phyloP scores from a whole-genome alignment of 2,797 vertebrate species.

The Oreochromis mossambicus region DNA sequence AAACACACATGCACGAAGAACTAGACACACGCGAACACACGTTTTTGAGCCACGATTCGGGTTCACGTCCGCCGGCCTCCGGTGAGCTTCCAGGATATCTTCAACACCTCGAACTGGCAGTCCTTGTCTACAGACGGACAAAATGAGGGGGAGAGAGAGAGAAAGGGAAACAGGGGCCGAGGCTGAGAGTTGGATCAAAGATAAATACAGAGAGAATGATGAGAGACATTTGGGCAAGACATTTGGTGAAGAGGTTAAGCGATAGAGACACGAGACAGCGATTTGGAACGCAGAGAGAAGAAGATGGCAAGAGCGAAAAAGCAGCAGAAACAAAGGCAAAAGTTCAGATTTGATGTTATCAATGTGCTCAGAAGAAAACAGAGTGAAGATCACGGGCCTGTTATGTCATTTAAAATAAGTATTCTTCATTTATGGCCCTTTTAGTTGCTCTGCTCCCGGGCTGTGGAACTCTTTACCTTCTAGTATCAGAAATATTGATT shows the following conservation, averaged over 20 bases:
- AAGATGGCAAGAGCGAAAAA: background rate
- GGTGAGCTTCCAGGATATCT: constrained; percentile 30
- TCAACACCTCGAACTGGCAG: constrained; percentile 36
- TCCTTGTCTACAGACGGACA: background rate
- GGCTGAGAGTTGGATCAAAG: constrained; percentile 6
- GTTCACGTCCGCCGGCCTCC: background rate
- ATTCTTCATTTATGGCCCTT: background rate
- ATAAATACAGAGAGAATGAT: constrained; percentile 1
- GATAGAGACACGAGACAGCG: constrained; percentile 27
- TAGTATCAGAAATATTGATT: background rate
- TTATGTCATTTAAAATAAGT: background rate
- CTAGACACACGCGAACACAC: background rate
- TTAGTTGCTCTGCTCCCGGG: background rate
- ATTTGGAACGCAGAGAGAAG: background rate
- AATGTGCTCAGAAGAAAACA: background rate
- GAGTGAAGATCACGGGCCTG: background rate
- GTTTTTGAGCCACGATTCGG: background rate
- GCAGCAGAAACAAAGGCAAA: background rate
- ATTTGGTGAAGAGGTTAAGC: background rate
- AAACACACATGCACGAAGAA: background rate
- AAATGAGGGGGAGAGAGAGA: background rate
- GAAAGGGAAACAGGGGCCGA: background rate
- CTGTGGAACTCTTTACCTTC: background rate
- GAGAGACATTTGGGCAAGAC: constrained; percentile 23
- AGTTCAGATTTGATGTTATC: background rate